Evolutionary conservation across 2,888 invertebrate genomes (phyloP), one percentile per base, ranked within the genome.

Genomic region (Eretmocerus hayati): DNA sequence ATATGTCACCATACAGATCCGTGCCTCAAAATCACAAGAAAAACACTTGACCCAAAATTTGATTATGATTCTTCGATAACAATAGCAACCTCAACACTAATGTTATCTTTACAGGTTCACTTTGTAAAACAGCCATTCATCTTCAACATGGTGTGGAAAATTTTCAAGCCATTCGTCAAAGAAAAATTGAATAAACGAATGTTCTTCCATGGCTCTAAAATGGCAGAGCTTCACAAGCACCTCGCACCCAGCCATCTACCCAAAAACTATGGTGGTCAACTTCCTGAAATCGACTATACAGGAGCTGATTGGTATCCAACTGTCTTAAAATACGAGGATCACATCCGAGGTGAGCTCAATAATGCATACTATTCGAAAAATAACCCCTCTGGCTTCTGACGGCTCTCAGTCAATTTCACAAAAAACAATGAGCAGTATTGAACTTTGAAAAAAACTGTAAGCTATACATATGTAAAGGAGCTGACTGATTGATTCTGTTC

Each of bases 111-210:
- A 26, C 42, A 69, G 69, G 84, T 90, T 9, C 90, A 90, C 72
- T 84, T 90, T 65, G 87, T 90, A 3, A 88, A 88, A 64, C 84
- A 90, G 63, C 89, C 90, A 0, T 84, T 84, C 74, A 74, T 90
- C 53, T 90, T 90, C 74, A 88, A 84, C 65, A 78, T 87, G 71
- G 88, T 90, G 2, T 90, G 90, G 89, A 74, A 78, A 40, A 80
- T 90, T 67, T 90, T 90, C 76, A 88, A 88, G 71, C 89, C 89
- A 8, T 84, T 90, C 64, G 81, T 90, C 59, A 78, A 78, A 58
- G 84, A 86, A 60, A 90, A 90, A 68, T 76, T 90, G 15, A 83
- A 81, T 70, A 81, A 74, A 56, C 73, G 90, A 82, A 84, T 90
- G 74, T 83, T 79, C 74, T 89, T 90, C 81, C 90, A 90, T 69